Evolutionary conservation across 1,140 invertebrate species (phyloP), one percentile per base, ranked within the genome.

Genomic region (Papilio machaon): DNA sequence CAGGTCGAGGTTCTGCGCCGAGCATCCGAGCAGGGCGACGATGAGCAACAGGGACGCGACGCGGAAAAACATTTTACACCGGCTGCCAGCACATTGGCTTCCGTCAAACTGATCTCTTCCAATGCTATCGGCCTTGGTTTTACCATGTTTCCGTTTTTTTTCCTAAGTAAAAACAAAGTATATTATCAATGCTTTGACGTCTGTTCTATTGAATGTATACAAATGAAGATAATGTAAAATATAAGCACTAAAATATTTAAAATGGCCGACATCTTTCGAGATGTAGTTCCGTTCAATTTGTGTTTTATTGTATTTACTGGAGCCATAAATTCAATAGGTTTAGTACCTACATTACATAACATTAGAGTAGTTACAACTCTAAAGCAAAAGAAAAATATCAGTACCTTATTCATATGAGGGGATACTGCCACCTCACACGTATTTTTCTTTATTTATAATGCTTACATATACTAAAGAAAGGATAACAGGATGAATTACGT

Each of bases 1-100:
- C 15, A 83, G 54, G 11, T 60, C 77, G 6, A 75, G 15, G 17
- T 84, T 23, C 49, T 85, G 84, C 7, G 75, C 83, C 6, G 49
- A 74, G 70, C 82, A 70, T 19, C 38, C n/a, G 4, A 80, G 19
- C 11, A 80, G 11, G 19, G 73, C 15, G 7, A 15, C 38, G 49
- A 17, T 67, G 78, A 74, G 19, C 49, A 76, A 30, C 64, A 77
- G 17, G 54, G 54, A 9, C 17, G 54, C 58, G 75, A 54, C 23
- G 15, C 77, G 43, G 30, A 30, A 11, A 8, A 67, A 80, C 82
- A 82, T 82, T 58, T 80, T 15, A 15, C 60, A 80, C 82, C 35
- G 38, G 8, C 77, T 79, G 11, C 15, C 77, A 64, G 30, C 54
- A 79, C 54, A 64, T 64, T 38, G n/a, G 54, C 73, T 60, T 46